Percentiles rank a stretch among this genome's conserved stretches.
These are phyloP conservation scores for Molanna angustata DNA, from an alignment of 2,888 invertebrate genomes.

Conservation along the genomic window DNA sequence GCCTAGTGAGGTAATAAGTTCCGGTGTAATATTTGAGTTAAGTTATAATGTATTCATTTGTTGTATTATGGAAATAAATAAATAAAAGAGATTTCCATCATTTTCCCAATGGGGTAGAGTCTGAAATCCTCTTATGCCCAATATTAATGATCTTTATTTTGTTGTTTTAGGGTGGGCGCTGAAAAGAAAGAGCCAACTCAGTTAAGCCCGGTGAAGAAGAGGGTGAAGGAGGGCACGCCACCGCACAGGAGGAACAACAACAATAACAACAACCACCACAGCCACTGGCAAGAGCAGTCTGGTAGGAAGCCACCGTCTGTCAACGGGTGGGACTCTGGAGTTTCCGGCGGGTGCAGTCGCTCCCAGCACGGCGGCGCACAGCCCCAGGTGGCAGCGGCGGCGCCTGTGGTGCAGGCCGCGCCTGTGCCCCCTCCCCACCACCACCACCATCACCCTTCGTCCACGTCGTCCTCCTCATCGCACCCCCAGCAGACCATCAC, in stretches of 20 bases:
- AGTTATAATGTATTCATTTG: too few relatives aligned
- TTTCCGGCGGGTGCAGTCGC: constrained; percentile 17
- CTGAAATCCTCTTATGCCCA: too few relatives aligned
- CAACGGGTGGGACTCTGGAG: constrained; percentile 23
- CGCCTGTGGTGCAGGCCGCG: constrained; percentile 48
- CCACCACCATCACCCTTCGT: too few relatives aligned
- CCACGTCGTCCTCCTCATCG: constrained; percentile 46
- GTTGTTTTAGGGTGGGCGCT: constrained; percentile 40
- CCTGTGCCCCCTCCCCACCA: constrained; percentile 37
- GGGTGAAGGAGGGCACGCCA: constrained; percentile 94
- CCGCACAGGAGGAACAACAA: constrained; percentile 58
- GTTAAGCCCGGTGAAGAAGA: constrained; percentile 93
- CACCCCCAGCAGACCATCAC: constrained; percentile 82
- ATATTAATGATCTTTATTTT: too few relatives aligned
- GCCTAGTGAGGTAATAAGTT: too few relatives aligned
- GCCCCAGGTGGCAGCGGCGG: constrained; percentile 37
- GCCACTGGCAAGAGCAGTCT: constrained; percentile 37
- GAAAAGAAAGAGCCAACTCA: constrained; percentile 87
- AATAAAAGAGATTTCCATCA: too few relatives aligned
- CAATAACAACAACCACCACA: constrained; percentile 43
- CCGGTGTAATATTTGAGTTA: too few relatives aligned
- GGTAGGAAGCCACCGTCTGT: constrained; percentile 28
- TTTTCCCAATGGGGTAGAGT: too few relatives aligned
- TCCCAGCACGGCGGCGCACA: constrained; percentile 15
- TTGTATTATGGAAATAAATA: too few relatives aligned